phyloP scores from a whole-genome alignment of 2,888 invertebrate genomes.

The Barypeithes pellucidus region DNA sequence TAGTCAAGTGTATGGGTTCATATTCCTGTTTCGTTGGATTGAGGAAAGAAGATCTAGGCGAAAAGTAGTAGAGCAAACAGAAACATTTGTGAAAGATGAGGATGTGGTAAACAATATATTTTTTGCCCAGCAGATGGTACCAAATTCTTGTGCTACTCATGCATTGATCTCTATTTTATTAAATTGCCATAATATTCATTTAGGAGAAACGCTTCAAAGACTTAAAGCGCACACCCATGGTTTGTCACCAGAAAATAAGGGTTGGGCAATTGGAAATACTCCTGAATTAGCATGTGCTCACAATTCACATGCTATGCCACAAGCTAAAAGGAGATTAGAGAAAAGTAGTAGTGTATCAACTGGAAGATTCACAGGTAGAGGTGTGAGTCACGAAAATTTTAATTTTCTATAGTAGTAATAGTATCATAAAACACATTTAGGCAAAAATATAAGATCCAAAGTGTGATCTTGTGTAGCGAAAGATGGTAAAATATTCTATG shows the following conservation, averaged over 20 bases:
- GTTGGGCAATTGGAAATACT: conserved; percentile 97
- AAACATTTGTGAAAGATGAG: conserved; percentile 95
- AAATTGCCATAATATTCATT: conserved; percentile 93
- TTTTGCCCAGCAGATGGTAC: conserved; percentile 97
- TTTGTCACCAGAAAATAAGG: conserved; percentile 97
- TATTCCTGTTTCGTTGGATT: conserved; percentile 97
- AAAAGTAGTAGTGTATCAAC: conserved; percentile 77
- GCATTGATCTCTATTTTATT: conserved; percentile 93
- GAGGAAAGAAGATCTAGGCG: conserved; percentile 94
- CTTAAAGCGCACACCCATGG: conserved; percentile 92
- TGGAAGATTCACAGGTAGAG: conserved; percentile 62
- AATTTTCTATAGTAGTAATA: neutral
- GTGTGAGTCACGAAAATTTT: conserved; percentile 27
- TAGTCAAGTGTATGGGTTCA: conserved; percentile 95
- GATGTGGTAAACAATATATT: conserved; percentile 95
- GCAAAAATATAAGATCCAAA: too few species aligned
- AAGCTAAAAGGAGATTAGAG: conserved; percentile 87
- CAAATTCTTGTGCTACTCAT: conserved; percentile 98
- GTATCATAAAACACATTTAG: too few species aligned
- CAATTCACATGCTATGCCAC: conserved; percentile 97
- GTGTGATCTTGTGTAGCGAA: too few species aligned
- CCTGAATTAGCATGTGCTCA: conserved; percentile 97
- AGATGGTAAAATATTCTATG: too few species aligned
- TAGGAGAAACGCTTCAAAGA: conserved; percentile 91
- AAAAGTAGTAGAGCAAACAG: conserved; percentile 92